Conservation (phyloP, 2,113 vertebrate species). For the Tyrannus savana region DNA sequence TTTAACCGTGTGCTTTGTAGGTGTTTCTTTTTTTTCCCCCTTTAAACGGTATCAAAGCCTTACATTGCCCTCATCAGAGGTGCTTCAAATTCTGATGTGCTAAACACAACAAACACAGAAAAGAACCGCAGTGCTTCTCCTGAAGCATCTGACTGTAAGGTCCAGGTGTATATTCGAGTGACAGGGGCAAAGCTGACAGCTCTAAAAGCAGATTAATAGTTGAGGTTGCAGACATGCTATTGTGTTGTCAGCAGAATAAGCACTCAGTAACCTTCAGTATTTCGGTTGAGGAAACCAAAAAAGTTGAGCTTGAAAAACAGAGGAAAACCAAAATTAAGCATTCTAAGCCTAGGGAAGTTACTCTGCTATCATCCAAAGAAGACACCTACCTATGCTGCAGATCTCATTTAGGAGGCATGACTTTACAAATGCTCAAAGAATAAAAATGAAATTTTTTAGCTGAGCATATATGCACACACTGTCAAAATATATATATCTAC, state of each 20-base stretch:
- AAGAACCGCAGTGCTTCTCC: background rate
- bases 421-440: background rate
- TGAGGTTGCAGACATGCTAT: background rate
- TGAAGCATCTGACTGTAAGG: background rate
- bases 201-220: background rate
- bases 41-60: background rate
- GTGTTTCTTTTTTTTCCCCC: background rate
- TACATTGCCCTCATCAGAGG: background rate
- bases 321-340: background rate
- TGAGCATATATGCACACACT: background rate
- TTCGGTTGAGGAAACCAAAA: background rate
- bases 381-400: background rate
- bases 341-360: background rate
- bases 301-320: background rate
- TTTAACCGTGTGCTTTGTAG: background rate
- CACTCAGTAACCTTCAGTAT: conserved; percentile 10
- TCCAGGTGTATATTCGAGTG: background rate
- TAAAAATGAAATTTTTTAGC: background rate
- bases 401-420: background rate
- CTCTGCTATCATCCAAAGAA: background rate
- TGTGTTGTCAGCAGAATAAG: conserved; percentile 11
- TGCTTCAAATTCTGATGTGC: background rate
- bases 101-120: background rate
- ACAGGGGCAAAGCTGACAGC: background rate
- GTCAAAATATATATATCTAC: background rate